Percentiles rank a stretch among this genome's conserved stretches.
These are phyloP conservation scores for Drosophila leonis DNA, from an alignment of 2,888 invertebrate species.

Conservation along the genomic window DNA sequence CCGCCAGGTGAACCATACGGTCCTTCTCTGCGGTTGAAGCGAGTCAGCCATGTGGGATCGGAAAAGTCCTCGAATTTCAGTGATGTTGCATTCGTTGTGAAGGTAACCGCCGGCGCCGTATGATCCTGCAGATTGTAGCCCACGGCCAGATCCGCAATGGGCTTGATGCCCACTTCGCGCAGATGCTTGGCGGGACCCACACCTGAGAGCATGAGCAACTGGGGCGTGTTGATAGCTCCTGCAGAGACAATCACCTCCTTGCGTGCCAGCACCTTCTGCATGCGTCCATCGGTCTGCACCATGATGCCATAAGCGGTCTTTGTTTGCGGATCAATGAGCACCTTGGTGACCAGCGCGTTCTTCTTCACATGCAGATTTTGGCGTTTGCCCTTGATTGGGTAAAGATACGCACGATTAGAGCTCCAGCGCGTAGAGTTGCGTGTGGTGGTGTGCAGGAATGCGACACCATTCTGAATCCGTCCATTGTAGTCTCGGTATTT, in stretches of 20 bases:
- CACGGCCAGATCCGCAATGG: conserved; percentile 88
- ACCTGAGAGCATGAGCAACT: conserved; percentile 92
- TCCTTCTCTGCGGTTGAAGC: conserved; percentile 84
- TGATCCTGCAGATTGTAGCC: conserved; percentile 89
- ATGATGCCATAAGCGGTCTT: conserved; percentile 87
- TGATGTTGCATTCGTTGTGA: conserved; percentile 86
- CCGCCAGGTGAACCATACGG: conserved; percentile 87
- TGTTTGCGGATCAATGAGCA: conserved; percentile 86
- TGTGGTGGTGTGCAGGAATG: conserved; percentile 88
- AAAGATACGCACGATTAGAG: conserved; percentile 88
- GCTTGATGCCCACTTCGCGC: conserved; percentile 86
- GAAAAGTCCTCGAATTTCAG: conserved; percentile 83
- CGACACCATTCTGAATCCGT: conserved; percentile 87
- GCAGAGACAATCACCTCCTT: conserved; percentile 91
- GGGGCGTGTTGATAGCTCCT: conserved; percentile 93
- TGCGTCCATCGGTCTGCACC: conserved; percentile 84
- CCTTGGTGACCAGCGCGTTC: conserved; percentile 86
- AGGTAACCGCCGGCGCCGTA: conserved; percentile 89
- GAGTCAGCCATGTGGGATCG: conserved; percentile 77
- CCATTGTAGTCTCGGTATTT: conserved; percentile 90
- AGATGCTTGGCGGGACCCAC: conserved; percentile 88
- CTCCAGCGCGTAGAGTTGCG: conserved; percentile 87
- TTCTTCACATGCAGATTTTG: conserved; percentile 87
- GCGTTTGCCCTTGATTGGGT: conserved; percentile 86
- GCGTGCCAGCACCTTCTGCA: conserved; percentile 86